Evolutionary conservation across 2,797 vertebrate species (phyloP).

Genomic region (Chanos chanos): DNA sequence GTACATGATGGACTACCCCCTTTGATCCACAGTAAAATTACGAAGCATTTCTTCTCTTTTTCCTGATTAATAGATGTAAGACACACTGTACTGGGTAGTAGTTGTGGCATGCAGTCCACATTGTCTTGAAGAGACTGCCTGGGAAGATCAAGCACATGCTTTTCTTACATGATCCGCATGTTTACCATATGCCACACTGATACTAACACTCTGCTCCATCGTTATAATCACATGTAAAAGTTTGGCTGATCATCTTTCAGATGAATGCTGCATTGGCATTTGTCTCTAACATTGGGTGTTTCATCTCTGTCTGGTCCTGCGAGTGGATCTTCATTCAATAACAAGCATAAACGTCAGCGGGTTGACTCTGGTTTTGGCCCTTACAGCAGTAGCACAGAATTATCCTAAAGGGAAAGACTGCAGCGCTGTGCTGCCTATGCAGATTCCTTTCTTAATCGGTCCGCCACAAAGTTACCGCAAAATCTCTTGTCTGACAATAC

Average conservation of each 20-base stretch:
- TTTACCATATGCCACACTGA: not conserved
- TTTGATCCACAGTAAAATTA: not conserved
- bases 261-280: not conserved
- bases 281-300: not conserved
- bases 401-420: not conserved
- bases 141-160: constrained; percentile 3
- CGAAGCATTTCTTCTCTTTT: not conserved
- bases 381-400: too few species aligned
- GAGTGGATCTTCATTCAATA: not conserved
- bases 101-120: not conserved
- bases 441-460: not conserved
- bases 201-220: constrained; percentile 4
- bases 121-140: constrained; percentile 1
- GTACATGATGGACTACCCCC: not conserved
- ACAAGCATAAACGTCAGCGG: not conserved
- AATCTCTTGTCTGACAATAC: too few species aligned
- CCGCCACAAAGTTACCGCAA: too few species aligned
- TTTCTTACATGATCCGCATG: constrained; percentile 1
- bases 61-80: not conserved
- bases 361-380: too few species aligned
- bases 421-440: not conserved
- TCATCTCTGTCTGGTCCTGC: not conserved
- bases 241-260: not conserved
- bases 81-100: not conserved
- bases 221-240: too few species aligned